phyloP scores from a whole-genome alignment of 2,113 vertebrate species.

The Muntiacus reevesi region DNA sequence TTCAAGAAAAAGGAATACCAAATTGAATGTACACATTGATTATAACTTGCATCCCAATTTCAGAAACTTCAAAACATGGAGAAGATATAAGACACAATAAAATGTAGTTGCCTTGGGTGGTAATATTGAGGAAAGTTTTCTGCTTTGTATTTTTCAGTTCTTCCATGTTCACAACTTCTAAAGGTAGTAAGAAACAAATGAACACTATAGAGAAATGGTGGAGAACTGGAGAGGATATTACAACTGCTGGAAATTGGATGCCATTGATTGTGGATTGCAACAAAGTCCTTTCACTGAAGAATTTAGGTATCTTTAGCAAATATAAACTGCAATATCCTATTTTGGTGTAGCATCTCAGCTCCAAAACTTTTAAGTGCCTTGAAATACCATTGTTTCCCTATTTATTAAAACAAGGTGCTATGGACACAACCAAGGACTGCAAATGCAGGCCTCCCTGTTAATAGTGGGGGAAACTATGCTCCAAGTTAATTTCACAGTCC shows the following conservation, averaged over 20 bases:
- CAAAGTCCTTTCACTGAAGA: not conserved
- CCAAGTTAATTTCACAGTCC: accelerated
- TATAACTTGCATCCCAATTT: not conserved
- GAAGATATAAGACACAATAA: not conserved
- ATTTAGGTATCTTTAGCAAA: not conserved
- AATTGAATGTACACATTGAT: not conserved
- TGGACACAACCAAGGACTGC: accelerated
- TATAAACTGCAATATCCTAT: not conserved
- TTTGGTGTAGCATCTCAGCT: accelerated
- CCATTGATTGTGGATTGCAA: not conserved
- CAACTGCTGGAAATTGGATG: accelerated
- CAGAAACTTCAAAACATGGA: not conserved
- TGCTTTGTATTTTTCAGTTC: not conserved
- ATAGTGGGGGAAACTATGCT: not conserved
- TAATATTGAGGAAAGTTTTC: accelerated
- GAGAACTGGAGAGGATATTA: not conserved
- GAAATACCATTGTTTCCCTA: not conserved
- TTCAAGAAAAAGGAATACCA: not conserved
- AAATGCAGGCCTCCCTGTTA: not conserved
- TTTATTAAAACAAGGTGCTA: not conserved
- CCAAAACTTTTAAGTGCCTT: not conserved
- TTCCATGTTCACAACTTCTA: not conserved
- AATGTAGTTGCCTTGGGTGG: not conserved
- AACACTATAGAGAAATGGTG: not conserved
- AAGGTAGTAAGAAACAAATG: not conserved